Evolutionary conservation across 2,113 vertebrate species (phyloP), one percentile per base, ranked within the genome.

Genomic region (Nothoprocta perdicaria): DNA sequence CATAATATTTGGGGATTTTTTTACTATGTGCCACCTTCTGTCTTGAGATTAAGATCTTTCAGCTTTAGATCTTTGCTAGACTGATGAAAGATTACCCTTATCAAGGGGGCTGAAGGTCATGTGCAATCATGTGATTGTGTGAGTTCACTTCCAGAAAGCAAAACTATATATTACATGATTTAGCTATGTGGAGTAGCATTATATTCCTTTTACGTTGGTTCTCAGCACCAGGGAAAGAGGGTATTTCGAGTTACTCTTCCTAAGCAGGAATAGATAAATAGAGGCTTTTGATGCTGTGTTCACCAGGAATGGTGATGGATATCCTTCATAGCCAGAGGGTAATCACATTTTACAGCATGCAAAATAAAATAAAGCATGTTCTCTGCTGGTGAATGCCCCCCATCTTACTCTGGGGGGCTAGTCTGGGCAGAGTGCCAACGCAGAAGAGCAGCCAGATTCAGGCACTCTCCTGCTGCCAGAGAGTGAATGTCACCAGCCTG

Each of bases 11-110:
- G 74, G 4, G 10, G 2, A 11, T 73, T 88, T n/a, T n/a, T 76
- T 92, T 48, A 86, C 65, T 71, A 14, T 80, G 71, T 75, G 38
- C 50, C 8, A 1, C 75, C 29, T 84, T 38, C 35, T 91, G 67
- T 81, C 67, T 3, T 48, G 27, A 29, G 69, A 4, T 38, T 90
- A 38, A 46, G 5, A 69, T 50, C 84, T 90, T 93, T 88, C 63
- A 84, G 48, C 78, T 79, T 90, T 62, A 73, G 74, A 80, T 93
- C 89, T 90, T 69, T 66, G 71, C 6, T 23, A 77, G 19, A 12
- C 72, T 62, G 52, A 81, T 73, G 58, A 93, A 96, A 84, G 55
- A n/a, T 43, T 62, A 29, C 78, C 82, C 86, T 92, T 58, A 62
- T 67, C 16, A 69, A 50, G 31, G 55, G 45, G 92, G 29, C 22